Evolutionary conservation across 2,888 invertebrate genomes (phyloP), one percentile per base, ranked within the genome.

Genomic region (Drosophila histrio): DNA sequence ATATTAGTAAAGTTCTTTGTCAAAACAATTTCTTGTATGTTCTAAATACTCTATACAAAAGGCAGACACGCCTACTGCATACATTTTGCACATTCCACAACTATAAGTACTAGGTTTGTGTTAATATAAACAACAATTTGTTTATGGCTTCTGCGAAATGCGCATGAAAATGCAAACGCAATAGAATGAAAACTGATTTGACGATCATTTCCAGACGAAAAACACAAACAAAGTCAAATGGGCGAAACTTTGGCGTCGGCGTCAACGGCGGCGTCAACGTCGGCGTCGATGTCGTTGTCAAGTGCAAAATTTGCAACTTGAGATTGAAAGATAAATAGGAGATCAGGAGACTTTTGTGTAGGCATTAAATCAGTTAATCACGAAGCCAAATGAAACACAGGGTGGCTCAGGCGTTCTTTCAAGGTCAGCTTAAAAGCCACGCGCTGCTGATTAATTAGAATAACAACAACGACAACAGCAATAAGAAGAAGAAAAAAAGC

Each of bases 391-490:
- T 13, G n/a, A n/a, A 24, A 1, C n/a, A 71, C 67, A 53, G 47
- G 47, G 60, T 22, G 72, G 6, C 9, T 36, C 36, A 32, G 39
- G 60, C 38, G 22, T 17, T 22, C 36, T 50, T 56, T 53, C 52
- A 74, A 63, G 59, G 56, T 61, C 64, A 58, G 47, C 56, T 43
- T 52, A 0, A 46, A 30, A 41, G 8, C 69, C 61, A 57, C 46
- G 50, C 59, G 58, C 6, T 49, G 8, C 17, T 2, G 47, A 28
- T 15, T 15, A 30, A 30, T 2, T 17, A 3, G 11, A 7, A 8
- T 1, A 19, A 30, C 3, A 26, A 26, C 17, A 53, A 21, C 3
- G 28, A 24, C 11, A 32, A 17, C 17, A 22, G 9, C 9, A 39
- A 22, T 7, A 22, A 13, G 1, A 13, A 1, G 3, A 8, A 26